Percentiles rank a stretch among this genome's conserved stretches.
Evolutionary conservation across 2,797 vertebrate genomes (phyloP).

Genomic region (Tenualosa thibaudeaui): DNA sequence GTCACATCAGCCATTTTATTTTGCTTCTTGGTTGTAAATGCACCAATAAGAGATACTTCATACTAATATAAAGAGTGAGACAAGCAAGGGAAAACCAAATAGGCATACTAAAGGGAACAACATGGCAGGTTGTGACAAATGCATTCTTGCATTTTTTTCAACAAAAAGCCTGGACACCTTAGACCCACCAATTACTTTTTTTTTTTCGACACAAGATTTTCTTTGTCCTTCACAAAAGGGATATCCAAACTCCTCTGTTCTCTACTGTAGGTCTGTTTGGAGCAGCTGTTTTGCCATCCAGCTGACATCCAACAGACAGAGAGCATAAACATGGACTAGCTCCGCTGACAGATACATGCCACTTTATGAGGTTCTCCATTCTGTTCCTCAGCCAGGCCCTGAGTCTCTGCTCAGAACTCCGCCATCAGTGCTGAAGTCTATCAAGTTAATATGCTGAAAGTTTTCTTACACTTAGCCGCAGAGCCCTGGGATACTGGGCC

Average conservation of each 20-base stretch:
- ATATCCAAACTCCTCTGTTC: background rate
- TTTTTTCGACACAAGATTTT: background rate
- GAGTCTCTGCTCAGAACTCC: constrained; percentile 37
- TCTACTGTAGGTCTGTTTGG: background rate
- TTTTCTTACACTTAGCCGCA: constrained; percentile 9
- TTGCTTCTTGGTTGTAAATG: no score
- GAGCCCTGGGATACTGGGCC: constrained; percentile 14
- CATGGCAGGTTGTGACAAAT: no score
- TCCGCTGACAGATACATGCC: constrained; percentile 67
- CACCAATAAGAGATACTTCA: no score
- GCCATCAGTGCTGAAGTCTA: constrained; percentile 55
- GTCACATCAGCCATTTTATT: no score
- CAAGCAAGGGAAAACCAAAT: no score
- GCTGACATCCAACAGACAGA: background rate
- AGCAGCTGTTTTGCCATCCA: constrained; percentile 7
- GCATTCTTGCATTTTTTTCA: no score
- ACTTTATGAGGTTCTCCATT: constrained; percentile 62
- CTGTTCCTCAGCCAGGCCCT: constrained; percentile 46
- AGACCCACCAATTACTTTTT: background rate
- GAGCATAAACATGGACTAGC: constrained; percentile 50
- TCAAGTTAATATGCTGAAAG: constrained; percentile 72
- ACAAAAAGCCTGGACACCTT: no score
- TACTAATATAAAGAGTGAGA: no score
- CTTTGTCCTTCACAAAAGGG: background rate
- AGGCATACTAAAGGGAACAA: no score